Percentiles rank a stretch among this genome's conserved stretches.
Conservation (phyloP, 2,113 vertebrate species). For the Mus spicilegus region DNA sequence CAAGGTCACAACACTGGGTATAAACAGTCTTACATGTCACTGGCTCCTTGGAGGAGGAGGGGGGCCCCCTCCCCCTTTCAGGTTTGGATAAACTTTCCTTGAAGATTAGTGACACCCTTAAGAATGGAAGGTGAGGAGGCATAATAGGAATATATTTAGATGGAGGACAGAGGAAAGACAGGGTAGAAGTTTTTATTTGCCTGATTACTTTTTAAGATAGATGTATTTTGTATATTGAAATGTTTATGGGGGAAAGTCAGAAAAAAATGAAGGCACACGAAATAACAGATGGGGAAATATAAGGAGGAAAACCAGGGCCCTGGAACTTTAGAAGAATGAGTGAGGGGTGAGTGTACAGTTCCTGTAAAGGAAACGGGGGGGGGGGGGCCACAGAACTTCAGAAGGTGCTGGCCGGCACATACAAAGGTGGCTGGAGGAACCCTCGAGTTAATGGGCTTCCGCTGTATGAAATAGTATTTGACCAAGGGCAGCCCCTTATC, state of each 20-base stretch:
- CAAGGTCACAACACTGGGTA: background rate
- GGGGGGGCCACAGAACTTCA: background rate
- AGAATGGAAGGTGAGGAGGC: background rate
- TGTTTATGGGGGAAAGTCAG: background rate
- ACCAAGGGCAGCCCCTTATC: background rate
- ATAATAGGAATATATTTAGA: background rate
- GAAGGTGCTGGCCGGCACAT: background rate
- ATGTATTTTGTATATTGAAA: background rate
- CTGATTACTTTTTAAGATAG: background rate
- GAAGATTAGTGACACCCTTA: background rate
- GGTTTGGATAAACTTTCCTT: background rate
- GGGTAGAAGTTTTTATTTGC: background rate
- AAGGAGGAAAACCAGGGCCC: background rate
- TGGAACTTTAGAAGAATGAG: background rate
- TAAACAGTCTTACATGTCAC: background rate
- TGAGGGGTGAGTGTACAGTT: background rate
- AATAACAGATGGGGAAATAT: background rate
- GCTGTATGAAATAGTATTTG: conserved; percentile 14
- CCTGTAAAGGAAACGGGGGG: background rate
- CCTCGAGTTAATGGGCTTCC: conserved; percentile 29
- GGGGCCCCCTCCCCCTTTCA: background rate
- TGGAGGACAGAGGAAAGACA: too few relatives aligned
- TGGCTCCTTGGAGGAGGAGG: background rate
- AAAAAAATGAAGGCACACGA: background rate
- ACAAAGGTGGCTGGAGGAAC: background rate